Percentiles rank a stretch among this genome's conserved stretches.
Evolutionary conservation across 1,140 invertebrate species (phyloP).

Genomic region (Megalopta genalis): DNA sequence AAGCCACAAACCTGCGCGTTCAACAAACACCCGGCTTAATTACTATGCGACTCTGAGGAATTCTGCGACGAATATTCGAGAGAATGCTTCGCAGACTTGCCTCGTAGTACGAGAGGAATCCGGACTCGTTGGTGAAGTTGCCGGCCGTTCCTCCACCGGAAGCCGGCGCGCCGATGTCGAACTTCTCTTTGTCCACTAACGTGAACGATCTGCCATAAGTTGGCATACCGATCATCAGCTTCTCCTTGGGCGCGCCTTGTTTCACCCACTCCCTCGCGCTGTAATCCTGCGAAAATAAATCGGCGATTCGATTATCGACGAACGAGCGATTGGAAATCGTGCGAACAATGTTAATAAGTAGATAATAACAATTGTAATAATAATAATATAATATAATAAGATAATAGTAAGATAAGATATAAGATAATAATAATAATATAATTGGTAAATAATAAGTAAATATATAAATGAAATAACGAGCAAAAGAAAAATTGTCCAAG

Average conservation of each 20-base stretch:
- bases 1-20: constrained; percentile 90
- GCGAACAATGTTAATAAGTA: too few species aligned
- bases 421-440: too few species aligned
- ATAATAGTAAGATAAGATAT: too few species aligned
- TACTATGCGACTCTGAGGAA: background rate
- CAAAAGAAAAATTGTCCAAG: too few species aligned
- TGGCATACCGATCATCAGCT: constrained; percentile 96
- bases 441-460: too few species aligned
- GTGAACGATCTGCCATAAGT: constrained; percentile 97
- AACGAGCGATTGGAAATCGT: background rate
- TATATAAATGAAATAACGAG: too few species aligned
- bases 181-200: constrained; percentile 91
- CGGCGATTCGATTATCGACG: background rate
- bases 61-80: background rate
- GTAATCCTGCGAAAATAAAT: constrained; percentile 84
- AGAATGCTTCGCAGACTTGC: constrained; percentile 75
- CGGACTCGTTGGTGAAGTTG: constrained; percentile 92
- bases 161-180: constrained; percentile 95
- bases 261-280: constrained; percentile 96
- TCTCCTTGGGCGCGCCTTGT: constrained; percentile 96
- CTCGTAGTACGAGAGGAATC: constrained; percentile 97
- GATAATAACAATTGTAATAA: too few species aligned
- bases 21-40: background rate
- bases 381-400: too few species aligned
- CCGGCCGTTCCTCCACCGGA: constrained; percentile 91